Evolutionary conservation across 1,140 invertebrate species (phyloP).

Genomic region (Aradophagus sp.): DNA sequence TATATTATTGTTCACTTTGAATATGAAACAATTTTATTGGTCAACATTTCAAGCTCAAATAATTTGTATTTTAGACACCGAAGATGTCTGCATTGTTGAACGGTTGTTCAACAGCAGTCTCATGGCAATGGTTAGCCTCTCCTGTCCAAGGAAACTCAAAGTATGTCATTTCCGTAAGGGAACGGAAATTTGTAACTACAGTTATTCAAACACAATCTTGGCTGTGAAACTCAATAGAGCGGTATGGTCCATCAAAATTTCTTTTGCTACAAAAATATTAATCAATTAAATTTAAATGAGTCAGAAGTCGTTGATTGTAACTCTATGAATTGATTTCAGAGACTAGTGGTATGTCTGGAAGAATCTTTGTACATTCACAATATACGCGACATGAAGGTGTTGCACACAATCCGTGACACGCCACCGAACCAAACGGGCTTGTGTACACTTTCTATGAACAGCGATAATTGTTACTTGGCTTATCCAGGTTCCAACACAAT

Average conservation of each 20-base stretch:
- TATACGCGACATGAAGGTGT: constrained; percentile 98
- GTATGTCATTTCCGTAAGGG: constrained; percentile 99
- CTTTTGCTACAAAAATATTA: too few relatives aligned
- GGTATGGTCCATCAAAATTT: constrained; percentile 76
- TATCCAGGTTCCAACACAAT: constrained; percentile 96
- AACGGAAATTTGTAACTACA: constrained; percentile 99
- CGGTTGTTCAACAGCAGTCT: constrained; percentile 97
- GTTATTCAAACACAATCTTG: constrained; percentile 97
- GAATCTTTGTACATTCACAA: constrained; percentile 99
- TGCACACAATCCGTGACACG: constrained; percentile 98
- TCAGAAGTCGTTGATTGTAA: too few relatives aligned
- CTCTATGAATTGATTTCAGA: constrained; percentile 81
- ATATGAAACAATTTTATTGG: too few relatives aligned
- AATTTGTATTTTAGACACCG: constrained; percentile 81
- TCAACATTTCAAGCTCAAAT: too few relatives aligned
- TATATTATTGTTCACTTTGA: too few relatives aligned
- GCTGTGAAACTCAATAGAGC: constrained; percentile 96
- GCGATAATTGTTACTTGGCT: constrained; percentile 95
- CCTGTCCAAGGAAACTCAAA: constrained; percentile 93
- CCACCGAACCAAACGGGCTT: constrained; percentile 95
- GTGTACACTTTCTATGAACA: constrained; percentile 91
- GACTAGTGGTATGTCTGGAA: constrained; percentile 97
- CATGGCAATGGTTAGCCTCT: constrained; percentile 94
- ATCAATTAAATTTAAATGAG: too few relatives aligned
- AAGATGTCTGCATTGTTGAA: constrained; percentile 96